These are phyloP conservation scores for Tachypleus tridentatus DNA, from an alignment of 1,140 invertebrate genomes.

Conservation along the genomic window DNA sequence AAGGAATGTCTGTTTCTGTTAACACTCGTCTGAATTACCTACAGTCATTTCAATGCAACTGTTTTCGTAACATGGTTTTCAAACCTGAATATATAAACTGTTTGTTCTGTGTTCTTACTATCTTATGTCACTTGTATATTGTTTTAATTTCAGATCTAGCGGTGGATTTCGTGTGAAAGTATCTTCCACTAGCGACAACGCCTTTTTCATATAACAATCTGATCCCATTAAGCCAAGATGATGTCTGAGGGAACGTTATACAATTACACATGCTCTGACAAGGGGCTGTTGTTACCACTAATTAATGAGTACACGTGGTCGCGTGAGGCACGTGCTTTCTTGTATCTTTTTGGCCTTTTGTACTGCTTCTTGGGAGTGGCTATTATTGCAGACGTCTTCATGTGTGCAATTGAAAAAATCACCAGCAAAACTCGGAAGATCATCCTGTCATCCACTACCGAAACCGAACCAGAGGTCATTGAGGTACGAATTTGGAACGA, in stretches of 20 bases:
- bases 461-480: constrained; percentile 29
- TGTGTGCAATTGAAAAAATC: constrained; percentile 52
- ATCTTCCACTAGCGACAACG: too few relatives aligned
- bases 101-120: too few relatives aligned
- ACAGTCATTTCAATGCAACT: too few relatives aligned
- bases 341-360: constrained; percentile 44
- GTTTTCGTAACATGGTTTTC: too few relatives aligned
- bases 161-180: too few relatives aligned
- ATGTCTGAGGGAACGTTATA: constrained; percentile 9
- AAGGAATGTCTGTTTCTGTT: too few relatives aligned
- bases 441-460: constrained; percentile 18
- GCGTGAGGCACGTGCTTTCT: constrained; percentile 31
- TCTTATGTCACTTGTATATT: too few relatives aligned
- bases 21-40: too few relatives aligned
- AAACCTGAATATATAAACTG: too few relatives aligned
- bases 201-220: too few relatives aligned
- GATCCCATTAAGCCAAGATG: background rate
- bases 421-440: constrained; percentile 48
- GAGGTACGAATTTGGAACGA: constrained; percentile 45
- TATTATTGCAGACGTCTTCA: constrained; percentile 48
- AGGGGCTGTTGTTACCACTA: constrained; percentile 43
- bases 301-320: constrained; percentile 44
- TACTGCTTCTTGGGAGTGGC: constrained; percentile 44
- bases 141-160: too few relatives aligned
- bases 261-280: constrained; percentile 34